Evolutionary conservation across 2,888 invertebrate genomes (phyloP).

Genomic region (Germaria angustata): DNA sequence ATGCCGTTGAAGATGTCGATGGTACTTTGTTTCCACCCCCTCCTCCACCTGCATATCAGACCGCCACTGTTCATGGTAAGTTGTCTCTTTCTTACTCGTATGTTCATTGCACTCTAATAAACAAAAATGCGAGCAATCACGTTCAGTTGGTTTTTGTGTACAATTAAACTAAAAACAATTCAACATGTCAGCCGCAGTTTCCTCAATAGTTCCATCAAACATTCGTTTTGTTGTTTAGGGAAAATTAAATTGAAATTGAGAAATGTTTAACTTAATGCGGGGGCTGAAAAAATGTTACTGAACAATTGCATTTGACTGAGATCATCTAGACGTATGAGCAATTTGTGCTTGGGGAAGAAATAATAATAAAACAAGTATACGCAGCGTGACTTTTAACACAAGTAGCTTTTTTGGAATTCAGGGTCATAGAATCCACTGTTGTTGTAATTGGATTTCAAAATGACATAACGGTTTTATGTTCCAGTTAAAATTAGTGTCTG

Average conservation of each 20-base stretch:
- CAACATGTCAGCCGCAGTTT: conserved; percentile 28
- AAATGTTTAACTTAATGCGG: not conserved
- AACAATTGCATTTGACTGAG: not conserved
- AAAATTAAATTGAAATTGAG: not conserved
- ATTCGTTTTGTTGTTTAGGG: conserved; percentile 1
- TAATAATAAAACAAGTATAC: conserved; percentile 1
- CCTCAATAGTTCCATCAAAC: not conserved
- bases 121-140: not conserved
- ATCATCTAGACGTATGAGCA: not conserved
- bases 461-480: too few relatives aligned
- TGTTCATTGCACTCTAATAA: not conserved
- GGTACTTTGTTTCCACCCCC: conserved; percentile 71
- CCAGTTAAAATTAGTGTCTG: too few relatives aligned
- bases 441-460: too few relatives aligned
- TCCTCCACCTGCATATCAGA: conserved; percentile 79
- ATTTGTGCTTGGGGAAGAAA: not conserved
- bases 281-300: not conserved
- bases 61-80: conserved; percentile 80
- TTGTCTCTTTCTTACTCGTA: conserved; percentile 48
- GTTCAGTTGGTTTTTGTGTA: not conserved
- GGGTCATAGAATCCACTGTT: too few relatives aligned
- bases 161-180: conserved; percentile 7
- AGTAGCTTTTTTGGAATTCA: too few relatives aligned
- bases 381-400: not conserved
- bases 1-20: conserved; percentile 63